A percentile compares a stretch with the other conserved stretches of the same genome.
Conservation (phyloP, 2,888 invertebrate genomes). For the Colletes collaris region DNA sequence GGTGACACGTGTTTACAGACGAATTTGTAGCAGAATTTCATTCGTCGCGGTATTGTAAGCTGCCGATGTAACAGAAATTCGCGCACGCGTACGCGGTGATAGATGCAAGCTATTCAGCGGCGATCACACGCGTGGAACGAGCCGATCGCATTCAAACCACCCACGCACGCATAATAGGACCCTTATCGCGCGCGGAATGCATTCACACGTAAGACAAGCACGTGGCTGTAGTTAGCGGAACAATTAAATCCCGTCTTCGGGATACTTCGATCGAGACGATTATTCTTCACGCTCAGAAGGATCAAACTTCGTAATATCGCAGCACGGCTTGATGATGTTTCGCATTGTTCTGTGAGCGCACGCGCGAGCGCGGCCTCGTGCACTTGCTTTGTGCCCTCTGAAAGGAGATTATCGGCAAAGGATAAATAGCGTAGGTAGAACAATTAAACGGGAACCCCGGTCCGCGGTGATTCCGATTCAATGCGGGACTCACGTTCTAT, state of each 20-base stretch:
- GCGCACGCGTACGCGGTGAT: background rate
- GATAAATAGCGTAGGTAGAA: conserved; percentile 14
- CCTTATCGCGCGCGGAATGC: conserved; percentile 33
- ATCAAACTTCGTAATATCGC: conserved; percentile 3
- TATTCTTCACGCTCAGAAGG: conserved; percentile 3
- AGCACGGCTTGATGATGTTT: conserved; percentile 4
- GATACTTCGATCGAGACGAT: conserved; percentile 20
- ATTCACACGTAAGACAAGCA: conserved; percentile 44
- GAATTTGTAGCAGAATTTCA: conserved; percentile 41
- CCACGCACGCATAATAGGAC: conserved; percentile 31
- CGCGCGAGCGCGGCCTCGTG: background rate
- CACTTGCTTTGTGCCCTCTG: conserved; percentile 9
- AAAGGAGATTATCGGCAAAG: conserved; percentile 23
- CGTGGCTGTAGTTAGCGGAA: conserved; percentile 6
- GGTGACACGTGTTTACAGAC: conserved; percentile 33
- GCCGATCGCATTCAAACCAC: conserved; percentile 25
- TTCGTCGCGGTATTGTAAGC: background rate
- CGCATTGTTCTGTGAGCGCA: conserved; percentile 1
- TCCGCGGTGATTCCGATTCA: conserved; percentile 1
- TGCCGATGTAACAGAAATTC: background rate
- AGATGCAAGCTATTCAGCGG: conserved; percentile 17
- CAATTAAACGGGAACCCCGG: conserved; percentile 20
- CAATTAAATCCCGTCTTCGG: conserved; percentile 28
- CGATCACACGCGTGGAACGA: conserved; percentile 15
- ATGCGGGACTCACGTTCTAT: conserved; percentile 2